Base-by-base conservation (phyloP, 2,113 vertebrate species). In the Sprattus sprattus region DNA sequence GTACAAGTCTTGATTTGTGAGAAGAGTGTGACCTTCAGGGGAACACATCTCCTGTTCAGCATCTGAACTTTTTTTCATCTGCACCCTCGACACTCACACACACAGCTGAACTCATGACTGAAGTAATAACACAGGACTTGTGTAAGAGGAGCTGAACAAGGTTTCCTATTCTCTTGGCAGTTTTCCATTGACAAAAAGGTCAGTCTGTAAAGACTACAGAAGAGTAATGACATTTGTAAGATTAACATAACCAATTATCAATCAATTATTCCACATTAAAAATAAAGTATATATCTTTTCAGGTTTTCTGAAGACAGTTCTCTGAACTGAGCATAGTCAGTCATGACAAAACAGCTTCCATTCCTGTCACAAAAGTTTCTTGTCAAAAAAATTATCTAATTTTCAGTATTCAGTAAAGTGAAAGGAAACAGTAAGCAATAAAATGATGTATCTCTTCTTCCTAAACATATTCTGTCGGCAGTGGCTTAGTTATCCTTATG, bases 21-120 rank as follows among this genome's bases (percentile, higher is more conserved):
- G 87, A 89, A 83, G 18, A 85, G 85, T 88, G 52, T 91, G 89
- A 90, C 88, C 86, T 91, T 88, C 78, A 60, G 39, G 85, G 81
- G 80, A 88, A 87, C 87, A 89, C 45, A 86, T 75, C 81, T 89
- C 82, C 85, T 87, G 54, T 87, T 90, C 60, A 86, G 82, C 45
- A 45, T 85, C 45, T 90, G 78, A 86, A 60, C 44, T 78, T 32
- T 60, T 60, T 60, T 78, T 39, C 71, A 78, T 78, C 28, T 39
- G 13, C n/a, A 87, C 85, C 25, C 46, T 6, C 32, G 50, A 20
- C 80, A 81, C 67, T 71, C 18, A 20, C 45, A 54, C 82, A 86
- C 83, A 81, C 85, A 81, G 85, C 78, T 45, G 45, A 87, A 86
- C 89, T 88, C 86, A 90, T 90, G 89, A 90, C 89, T 87, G 84